A percentile compares a stretch with the other conserved stretches of the same genome.
These are phyloP conservation scores for Synanceia verrucosa DNA, from an alignment of 2,797 vertebrate species.

Conservation along the genomic window DNA sequence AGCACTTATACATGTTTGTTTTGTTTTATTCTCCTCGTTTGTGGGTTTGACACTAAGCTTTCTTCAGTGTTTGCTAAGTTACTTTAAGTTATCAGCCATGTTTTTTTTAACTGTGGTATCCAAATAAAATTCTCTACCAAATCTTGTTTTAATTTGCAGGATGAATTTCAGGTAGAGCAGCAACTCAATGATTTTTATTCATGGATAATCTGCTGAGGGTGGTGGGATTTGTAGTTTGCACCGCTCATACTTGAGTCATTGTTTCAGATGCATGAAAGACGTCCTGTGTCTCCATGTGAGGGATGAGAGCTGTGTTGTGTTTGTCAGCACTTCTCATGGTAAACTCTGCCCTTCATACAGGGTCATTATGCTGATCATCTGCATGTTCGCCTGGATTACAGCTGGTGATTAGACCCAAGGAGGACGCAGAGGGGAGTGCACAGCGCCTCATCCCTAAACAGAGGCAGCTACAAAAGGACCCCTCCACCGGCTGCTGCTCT, in stretches of 20 bases:
- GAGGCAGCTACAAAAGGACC: conserved; percentile 71
- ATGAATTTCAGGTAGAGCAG: conserved; percentile 17
- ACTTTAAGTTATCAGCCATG: conserved; percentile 8
- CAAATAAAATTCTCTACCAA: conserved; percentile 54
- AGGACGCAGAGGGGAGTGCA: conserved; percentile 50
- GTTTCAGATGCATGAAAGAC: background rate
- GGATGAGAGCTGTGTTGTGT: conserved; percentile 32
- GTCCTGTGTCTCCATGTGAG: conserved; percentile 32
- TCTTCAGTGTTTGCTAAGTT: conserved; percentile 8
- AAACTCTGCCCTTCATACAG: conserved; percentile 44
- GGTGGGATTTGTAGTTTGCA: background rate
- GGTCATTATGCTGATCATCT: conserved; percentile 63
- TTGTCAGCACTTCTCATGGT: conserved; percentile 65
- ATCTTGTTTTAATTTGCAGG: conserved; percentile 12
- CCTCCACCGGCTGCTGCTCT: background rate
- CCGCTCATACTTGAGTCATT: background rate
- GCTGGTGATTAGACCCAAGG: conserved; percentile 67
- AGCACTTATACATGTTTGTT: background rate
- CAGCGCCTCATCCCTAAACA: conserved; percentile 30
- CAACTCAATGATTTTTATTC: background rate
- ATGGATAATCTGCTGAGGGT: background rate
- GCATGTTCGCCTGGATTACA: conserved; percentile 69
- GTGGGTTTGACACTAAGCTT: background rate
- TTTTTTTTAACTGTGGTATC: conserved; percentile 37
- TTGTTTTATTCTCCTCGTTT: conserved; percentile 17